Evolutionary conservation across 2,888 invertebrate species (phyloP).

Genomic region (Synanthedon andrenaeformis): DNA sequence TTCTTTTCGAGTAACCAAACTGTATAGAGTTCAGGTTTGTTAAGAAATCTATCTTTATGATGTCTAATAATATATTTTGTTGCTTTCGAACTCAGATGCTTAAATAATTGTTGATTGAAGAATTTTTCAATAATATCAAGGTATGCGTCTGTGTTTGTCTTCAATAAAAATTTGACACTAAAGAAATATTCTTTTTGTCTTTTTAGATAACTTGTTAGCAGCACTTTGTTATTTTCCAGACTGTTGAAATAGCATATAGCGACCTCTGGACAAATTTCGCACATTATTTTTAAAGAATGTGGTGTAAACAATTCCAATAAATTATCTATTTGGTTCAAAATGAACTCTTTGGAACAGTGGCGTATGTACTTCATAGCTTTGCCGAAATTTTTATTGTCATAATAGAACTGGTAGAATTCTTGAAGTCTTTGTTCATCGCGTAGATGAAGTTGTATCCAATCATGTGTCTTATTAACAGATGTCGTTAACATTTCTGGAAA

Average conservation of each 20-base stretch:
- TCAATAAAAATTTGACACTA: background rate
- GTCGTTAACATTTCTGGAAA: slow-evolving; percentile 38
- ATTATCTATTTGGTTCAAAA: background rate
- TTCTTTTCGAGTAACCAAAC: slow-evolving; percentile 25
- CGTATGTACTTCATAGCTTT: slow-evolving; percentile 29
- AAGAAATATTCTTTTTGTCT: background rate
- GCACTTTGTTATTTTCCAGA: background rate
- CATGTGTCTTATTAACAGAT: slow-evolving; percentile 34
- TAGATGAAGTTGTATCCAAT: slow-evolving; percentile 27
- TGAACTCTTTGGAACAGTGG: background rate
- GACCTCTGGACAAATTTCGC: background rate
- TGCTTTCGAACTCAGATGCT: slow-evolving; percentile 1
- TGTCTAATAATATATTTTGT: slow-evolving; percentile 28
- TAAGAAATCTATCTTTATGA: slow-evolving; percentile 24
- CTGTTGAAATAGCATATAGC: background rate
- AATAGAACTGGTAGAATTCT: slow-evolving; percentile 32
- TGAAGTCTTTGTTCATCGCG: slow-evolving; percentile 24
- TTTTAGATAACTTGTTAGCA: background rate
- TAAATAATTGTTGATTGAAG: background rate
- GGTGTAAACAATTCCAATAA: background rate
- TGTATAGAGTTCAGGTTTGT: slow-evolving; percentile 33
- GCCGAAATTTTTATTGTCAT: slow-evolving; percentile 19
- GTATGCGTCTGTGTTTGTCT: background rate
- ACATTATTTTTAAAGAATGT: background rate
- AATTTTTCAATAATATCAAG: background rate